Evolutionary conservation across 2,888 invertebrate species (phyloP).

Genomic region (Lamproptera curius): DNA sequence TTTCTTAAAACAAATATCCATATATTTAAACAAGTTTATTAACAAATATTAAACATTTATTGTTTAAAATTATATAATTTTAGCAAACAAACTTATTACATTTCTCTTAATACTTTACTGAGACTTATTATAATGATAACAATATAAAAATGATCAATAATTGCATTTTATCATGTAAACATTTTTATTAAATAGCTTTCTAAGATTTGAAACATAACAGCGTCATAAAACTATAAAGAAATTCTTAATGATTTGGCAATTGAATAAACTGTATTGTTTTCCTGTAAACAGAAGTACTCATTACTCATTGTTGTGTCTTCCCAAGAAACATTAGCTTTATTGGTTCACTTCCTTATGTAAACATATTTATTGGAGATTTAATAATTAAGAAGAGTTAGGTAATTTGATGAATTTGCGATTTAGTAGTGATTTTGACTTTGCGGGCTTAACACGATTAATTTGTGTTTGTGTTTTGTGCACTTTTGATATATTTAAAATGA

Average conservation of each 20-base stretch:
- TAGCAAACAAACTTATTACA: too few species aligned
- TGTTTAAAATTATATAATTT: too few species aligned
- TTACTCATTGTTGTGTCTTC: slow-evolving; percentile 45
- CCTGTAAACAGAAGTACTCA: slow-evolving; percentile 23
- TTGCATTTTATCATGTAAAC: too few species aligned
- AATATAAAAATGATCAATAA: too few species aligned
- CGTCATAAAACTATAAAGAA: too few species aligned
- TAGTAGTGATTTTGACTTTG: slow-evolving; percentile 18
- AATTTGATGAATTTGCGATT: background rate
- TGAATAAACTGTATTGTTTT: slow-evolving; percentile 25
- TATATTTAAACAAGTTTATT: too few species aligned
- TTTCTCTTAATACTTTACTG: too few species aligned
- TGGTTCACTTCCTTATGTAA: slow-evolving; percentile 24
- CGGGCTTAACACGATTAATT: slow-evolving; percentile 7
- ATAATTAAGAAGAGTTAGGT: background rate
- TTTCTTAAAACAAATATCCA: too few species aligned
- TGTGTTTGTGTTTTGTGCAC: slow-evolving; percentile 12
- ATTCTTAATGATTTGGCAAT: slow-evolving; percentile 21
- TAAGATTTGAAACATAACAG: too few species aligned
- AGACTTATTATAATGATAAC: too few species aligned
- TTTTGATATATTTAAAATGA: slow-evolving; percentile 22
- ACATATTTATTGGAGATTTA: slow-evolving; percentile 18
- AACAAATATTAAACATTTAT: too few species aligned
- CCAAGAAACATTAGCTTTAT: slow-evolving; percentile 39
- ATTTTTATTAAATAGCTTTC: too few species aligned